Evolutionary conservation across 2,797 vertebrate genomes (phyloP), one percentile per base, ranked within the genome.

Genomic region (Gastrophryne carolinensis): DNA sequence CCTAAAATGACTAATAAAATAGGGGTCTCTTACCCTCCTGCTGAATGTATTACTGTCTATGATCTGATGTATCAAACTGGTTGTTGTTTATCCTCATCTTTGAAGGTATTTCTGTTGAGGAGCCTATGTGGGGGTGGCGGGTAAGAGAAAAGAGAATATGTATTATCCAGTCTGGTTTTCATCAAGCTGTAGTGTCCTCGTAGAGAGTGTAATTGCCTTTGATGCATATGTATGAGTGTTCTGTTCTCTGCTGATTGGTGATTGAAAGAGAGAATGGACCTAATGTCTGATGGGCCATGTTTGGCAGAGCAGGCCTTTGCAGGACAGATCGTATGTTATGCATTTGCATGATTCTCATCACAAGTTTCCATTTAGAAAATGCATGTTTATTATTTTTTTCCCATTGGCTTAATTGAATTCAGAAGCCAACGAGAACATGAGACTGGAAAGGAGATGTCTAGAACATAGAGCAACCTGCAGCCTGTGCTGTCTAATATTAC

Each of bases 181-280:
- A 13, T 47, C 29, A 44, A 32, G 23, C 50, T 21, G 34, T 41
- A 32, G 39, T 66, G 68, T 72, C 75, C 75, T 77, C 32, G 65
- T 29, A 7, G 50, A 56, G 63, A 60, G 54, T 60, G 52, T 58
- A 72, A 72, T 78, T 72, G 75, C 58, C 41, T 65, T 3, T 54
- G 19, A 78, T 78, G 61, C 68, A 78, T 78, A 78, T 78, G 66
- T 78, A 78, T 78, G 75, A 78, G 52, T 35, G 61, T 66, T 78
- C 67, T 35, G 61, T 66, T 78, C 67, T 78, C 68, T 39, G 60
- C 68, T 78, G 75, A 78, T 77, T 77, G 74, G 66, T 77, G 74
- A 77, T 78, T 78, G 75, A 72, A 63, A 37, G 57, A 66, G 60
- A 78, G 75, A 78, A 78, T 63, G 68, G 75, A 78, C 75, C 75